Conservation (phyloP, 2,113 vertebrate species). For the Sylvilagus bachmani region DNA sequence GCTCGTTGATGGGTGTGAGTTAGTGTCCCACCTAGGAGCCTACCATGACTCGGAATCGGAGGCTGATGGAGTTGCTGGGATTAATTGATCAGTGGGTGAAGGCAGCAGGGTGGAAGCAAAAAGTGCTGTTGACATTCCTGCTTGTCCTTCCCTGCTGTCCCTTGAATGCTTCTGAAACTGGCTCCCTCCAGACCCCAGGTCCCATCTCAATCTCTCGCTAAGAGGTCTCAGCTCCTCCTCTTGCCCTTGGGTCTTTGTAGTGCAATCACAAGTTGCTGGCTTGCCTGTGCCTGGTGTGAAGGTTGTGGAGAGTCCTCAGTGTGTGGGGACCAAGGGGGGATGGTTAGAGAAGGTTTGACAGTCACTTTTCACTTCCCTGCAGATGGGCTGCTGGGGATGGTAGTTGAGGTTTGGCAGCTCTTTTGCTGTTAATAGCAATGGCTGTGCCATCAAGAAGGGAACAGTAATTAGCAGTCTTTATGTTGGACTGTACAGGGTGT, state of each 20-base stretch:
- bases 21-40: neutral
- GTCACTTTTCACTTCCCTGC: neutral
- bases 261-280: neutral
- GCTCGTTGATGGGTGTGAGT: neutral
- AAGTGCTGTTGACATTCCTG: neutral
- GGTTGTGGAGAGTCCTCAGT: neutral
- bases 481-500: neutral
- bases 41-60: neutral
- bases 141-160: neutral
- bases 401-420: neutral
- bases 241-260: constrained; percentile 36
- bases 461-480: constrained; percentile 31
- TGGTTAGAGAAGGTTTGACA: neutral
- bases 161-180: neutral
- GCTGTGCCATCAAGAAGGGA: neutral
- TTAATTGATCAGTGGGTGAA: neutral
- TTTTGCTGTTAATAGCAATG: constrained; percentile 20
- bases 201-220: neutral
- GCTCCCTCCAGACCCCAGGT: neutral
- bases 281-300: neutral
- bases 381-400: neutral
- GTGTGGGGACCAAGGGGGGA: neutral
- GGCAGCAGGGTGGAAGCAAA: neutral
- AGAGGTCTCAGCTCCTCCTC: neutral
- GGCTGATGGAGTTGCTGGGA: neutral